Conservation (phyloP, 1,140 invertebrate genomes). For the Drosophila paulistorum region DNA sequence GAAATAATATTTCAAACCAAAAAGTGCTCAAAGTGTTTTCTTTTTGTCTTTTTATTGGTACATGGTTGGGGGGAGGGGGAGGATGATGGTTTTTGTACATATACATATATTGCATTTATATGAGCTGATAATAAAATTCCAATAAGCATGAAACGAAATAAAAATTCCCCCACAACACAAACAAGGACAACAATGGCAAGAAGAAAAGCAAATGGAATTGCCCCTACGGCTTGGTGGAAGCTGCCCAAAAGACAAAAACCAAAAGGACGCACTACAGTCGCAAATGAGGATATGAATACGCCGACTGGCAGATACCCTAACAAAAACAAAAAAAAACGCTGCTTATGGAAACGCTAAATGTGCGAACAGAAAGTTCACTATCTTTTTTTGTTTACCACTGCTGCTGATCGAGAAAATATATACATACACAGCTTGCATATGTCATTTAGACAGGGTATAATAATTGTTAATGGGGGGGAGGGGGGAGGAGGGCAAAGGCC, state of each 20-base stretch:
- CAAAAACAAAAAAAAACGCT: too few relatives aligned
- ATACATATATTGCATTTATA: constrained; percentile 69
- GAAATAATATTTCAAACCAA: constrained; percentile 63
- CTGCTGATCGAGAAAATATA: not conserved
- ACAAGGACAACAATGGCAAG: constrained; percentile 41
- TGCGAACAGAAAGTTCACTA: too few relatives aligned
- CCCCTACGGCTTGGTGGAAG: constrained; percentile 28
- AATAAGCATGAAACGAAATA: constrained; percentile 75
- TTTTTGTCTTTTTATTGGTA: not conserved
- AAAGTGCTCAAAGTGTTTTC: constrained; percentile 37
- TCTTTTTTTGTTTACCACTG: too few relatives aligned
- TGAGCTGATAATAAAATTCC: constrained; percentile 79
- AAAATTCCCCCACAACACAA: constrained; percentile 71
- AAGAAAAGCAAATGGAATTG: constrained; percentile 17
- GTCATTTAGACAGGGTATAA: not conserved
- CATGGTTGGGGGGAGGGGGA: not conserved
- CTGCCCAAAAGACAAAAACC: constrained; percentile 19
- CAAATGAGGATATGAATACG: not conserved
- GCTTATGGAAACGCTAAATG: too few relatives aligned
- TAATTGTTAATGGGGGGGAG: too few relatives aligned
- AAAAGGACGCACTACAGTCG: not conserved
- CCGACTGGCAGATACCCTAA: not conserved
- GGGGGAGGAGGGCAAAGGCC: not conserved
- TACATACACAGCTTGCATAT: too few relatives aligned
- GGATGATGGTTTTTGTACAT: constrained; percentile 16